phyloP scores from a whole-genome alignment of 2,888 invertebrate species.

The Heliconius charithonia region DNA sequence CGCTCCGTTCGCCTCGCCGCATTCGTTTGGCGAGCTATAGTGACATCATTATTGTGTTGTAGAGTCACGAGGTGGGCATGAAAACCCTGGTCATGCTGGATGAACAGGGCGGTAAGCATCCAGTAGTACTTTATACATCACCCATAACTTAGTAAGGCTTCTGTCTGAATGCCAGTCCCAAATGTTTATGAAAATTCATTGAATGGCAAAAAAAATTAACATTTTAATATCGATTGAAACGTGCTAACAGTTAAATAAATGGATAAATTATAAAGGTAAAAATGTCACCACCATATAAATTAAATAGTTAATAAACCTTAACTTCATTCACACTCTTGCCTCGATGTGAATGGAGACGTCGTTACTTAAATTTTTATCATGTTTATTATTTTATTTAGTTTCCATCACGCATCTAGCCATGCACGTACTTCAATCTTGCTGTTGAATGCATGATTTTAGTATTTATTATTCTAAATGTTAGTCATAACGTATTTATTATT shows the following conservation, averaged over 20 bases:
- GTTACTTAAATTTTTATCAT: constrained; percentile 54
- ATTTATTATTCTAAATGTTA: constrained; percentile 75
- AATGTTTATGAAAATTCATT: constrained; percentile 72
- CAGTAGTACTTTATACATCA: constrained; percentile 82
- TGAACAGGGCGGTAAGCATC: constrained; percentile 99
- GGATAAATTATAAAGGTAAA: constrained; percentile 75
- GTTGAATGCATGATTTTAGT: constrained; percentile 79
- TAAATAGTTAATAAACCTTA: constrained; percentile 67
- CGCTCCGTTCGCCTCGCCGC: constrained; percentile 51
- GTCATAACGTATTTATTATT: constrained; percentile 61
- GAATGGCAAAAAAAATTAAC: constrained; percentile 70
- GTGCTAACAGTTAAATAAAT: constrained; percentile 76
- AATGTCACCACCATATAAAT: constrained; percentile 72
- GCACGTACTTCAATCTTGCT: constrained; percentile 81
- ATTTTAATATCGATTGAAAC: constrained; percentile 69
- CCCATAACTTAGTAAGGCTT: constrained; percentile 80
- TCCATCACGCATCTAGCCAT: constrained; percentile 82
- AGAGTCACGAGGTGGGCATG: constrained; percentile 99
- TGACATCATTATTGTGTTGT: constrained; percentile 88
- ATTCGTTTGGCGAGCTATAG: constrained; percentile 82
- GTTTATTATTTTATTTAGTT: constrained; percentile 73
- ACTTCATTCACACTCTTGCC: constrained; percentile 57
- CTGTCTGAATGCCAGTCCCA: constrained; percentile 79
- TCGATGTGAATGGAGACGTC: constrained; percentile 59
- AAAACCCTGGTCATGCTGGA: constrained; percentile 99